These are phyloP conservation scores for Muntiacus reevesi DNA, from an alignment of 2,113 vertebrate genomes.

Conservation along the genomic window DNA sequence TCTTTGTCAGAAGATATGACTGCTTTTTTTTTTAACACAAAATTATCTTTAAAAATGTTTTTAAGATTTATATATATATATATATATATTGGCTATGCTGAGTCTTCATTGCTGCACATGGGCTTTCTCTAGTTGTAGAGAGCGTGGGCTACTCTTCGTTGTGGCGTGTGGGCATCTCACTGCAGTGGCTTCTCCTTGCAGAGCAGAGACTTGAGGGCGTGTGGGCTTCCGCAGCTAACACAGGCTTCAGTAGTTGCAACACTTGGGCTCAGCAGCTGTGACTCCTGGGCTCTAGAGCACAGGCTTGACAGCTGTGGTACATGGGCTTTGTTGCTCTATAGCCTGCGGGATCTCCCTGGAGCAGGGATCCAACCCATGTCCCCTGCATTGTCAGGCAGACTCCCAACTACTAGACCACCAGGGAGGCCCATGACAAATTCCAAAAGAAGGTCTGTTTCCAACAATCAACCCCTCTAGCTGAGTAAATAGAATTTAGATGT, in stretches of 20 bases:
- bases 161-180: accelerated
- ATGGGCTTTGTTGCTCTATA: background rate
- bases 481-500: background rate
- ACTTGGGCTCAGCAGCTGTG: background rate
- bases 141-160: background rate
- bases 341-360: background rate
- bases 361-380: background rate
- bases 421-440: background rate
- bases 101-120: background rate
- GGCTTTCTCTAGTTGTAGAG: background rate
- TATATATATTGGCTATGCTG: background rate
- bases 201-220: background rate
- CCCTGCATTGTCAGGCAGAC: background rate
- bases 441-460: background rate
- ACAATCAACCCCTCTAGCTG: background rate
- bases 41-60: background rate
- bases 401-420: background rate
- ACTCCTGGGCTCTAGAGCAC: background rate
- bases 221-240: background rate
- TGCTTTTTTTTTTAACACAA: background rate
- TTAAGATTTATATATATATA: background rate
- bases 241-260: background rate
- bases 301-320: background rate
- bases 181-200: background rate
- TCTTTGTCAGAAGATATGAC: background rate